phyloP scores from a whole-genome alignment of 2,797 vertebrate species.

The Bryconaethiops microstoma region DNA sequence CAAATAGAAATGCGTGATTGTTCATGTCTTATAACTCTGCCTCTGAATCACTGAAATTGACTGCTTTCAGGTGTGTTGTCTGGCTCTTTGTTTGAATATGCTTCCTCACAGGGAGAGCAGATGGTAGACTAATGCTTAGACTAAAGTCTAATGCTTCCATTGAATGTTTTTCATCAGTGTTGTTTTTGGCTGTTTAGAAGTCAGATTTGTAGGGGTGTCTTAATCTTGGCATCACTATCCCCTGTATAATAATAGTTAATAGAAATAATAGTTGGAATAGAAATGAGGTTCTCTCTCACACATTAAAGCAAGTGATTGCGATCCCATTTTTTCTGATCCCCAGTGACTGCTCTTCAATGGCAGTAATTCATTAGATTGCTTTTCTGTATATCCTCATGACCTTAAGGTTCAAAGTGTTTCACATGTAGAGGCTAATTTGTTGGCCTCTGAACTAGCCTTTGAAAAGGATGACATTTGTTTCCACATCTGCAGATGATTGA shows the following conservation, averaged over 20 bases:
- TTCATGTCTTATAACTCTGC: no score
- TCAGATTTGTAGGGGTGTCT: no score
- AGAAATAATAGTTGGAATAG: background rate
- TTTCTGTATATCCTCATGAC: constrained; percentile 46
- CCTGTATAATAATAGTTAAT: no score
- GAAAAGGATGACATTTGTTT: constrained; percentile 35
- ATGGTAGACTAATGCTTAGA: background rate
- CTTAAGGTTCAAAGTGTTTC: constrained; percentile 50
- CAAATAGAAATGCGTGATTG: no score
- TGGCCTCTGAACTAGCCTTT: background rate
- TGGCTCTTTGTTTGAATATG: background rate
- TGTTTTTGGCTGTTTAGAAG: background rate
- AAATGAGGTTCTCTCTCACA: background rate
- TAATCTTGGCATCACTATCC: no score
- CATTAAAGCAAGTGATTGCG: constrained; percentile 29
- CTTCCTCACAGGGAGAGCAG: background rate
- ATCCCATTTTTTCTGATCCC: constrained; percentile 26
- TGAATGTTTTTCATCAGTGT: background rate
- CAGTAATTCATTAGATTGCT: constrained; percentile 29
- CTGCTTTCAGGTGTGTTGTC: background rate
- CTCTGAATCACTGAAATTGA: no score
- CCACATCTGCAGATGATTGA: constrained; percentile 10
- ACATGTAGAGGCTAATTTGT: constrained; percentile 14
- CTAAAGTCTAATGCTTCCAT: background rate
- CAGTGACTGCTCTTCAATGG: constrained; percentile 28